A percentile compares a stretch with the other conserved stretches of the same genome.
phyloP scores from a whole-genome alignment of 1,140 invertebrate genomes.

The roundworm (Caenorhabditis elegans) region WBcel235 BX284605.5:14329501-14330000 shows the following conservation, averaged over 20 bases:
- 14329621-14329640: background rate
- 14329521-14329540: no score
- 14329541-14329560: background rate
- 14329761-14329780: background rate
- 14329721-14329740: background rate
- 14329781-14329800: background rate
- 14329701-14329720: background rate
- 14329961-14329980: background rate
- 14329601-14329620: background rate
- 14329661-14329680: background rate
- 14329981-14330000: background rate
- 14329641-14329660: background rate
- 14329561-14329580: background rate
- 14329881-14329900: background rate
- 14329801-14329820: background rate
- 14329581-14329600: background rate
- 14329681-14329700: background rate
- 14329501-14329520: no score
- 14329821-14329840: background rate
- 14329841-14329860: background rate
- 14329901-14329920: background rate
- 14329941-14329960: background rate
- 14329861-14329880: background rate
- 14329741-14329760: background rate
- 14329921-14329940: background rate